phyloP scores from a whole-genome alignment of 2,888 invertebrate genomes.

The Cheilosia vulpina region DNA sequence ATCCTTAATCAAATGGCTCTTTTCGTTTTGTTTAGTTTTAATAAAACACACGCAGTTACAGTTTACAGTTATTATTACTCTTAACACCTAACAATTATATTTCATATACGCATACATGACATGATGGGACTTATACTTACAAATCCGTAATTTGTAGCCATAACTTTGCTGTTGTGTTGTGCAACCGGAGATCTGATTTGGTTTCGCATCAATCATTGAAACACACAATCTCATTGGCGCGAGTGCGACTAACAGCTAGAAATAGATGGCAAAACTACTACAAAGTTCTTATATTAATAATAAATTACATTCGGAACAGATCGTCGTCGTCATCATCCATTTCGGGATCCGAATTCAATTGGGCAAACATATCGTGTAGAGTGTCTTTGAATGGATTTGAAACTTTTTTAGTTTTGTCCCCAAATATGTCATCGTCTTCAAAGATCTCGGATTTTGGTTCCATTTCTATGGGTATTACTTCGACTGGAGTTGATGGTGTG shows the following conservation, averaged over 20 bases:
- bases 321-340: conserved; percentile 73
- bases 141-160: too few species aligned
- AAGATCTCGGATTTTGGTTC: conserved; percentile 52
- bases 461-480: conserved; percentile 27
- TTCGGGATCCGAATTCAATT: conserved; percentile 78
- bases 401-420: conserved; percentile 3
- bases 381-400: conserved; percentile 70
- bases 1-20: too few species aligned
- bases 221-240: not conserved
- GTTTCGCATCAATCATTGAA: too few species aligned
- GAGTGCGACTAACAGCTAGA: not conserved
- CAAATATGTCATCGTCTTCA: conserved; percentile 39
- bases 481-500: not conserved
- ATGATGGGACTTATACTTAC: too few species aligned
- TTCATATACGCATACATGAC: too few species aligned
- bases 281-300: not conserved
- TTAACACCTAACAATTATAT: too few species aligned
- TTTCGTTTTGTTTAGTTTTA: too few species aligned
- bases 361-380: conserved; percentile 77
- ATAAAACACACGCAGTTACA: too few species aligned
- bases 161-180: too few species aligned
- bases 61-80: too few species aligned
- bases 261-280: conserved; percentile 24
- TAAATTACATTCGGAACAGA: conserved; percentile 24
- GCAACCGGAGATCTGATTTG: too few species aligned